Evolutionary conservation across 2,888 invertebrate genomes (phyloP).

Genomic region (Anagyrus pseudococci): DNA sequence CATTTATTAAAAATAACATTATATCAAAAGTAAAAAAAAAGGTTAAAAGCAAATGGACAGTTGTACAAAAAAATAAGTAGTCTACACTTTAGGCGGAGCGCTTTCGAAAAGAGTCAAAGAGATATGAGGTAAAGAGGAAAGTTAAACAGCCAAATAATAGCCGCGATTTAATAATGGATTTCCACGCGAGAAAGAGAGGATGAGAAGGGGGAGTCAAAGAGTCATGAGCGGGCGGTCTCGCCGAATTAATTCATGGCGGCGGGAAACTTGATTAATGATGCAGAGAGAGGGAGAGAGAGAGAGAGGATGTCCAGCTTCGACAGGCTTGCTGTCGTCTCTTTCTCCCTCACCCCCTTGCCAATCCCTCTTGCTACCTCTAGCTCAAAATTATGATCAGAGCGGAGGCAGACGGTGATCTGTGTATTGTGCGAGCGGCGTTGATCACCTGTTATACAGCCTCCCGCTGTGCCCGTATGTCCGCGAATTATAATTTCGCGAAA

Average conservation of each 20-base stretch:
- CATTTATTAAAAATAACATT: too few relatives aligned
- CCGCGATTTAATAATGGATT: constrained; percentile 3
- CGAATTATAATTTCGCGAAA: constrained; percentile 23
- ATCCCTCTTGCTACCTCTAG: too few relatives aligned
- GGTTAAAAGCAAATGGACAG: too few relatives aligned
- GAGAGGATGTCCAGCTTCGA: not conserved
- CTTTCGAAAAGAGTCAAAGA: too few relatives aligned
- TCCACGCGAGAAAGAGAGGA: not conserved
- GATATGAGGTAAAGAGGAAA: too few relatives aligned
- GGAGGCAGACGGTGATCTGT: not conserved
- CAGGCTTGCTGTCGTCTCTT: too few relatives aligned
- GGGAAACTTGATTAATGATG: constrained; percentile 20
- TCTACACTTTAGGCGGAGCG: too few relatives aligned
- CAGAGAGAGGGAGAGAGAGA: not conserved
- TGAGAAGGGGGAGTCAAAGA: not conserved
- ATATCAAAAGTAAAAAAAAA: too few relatives aligned
- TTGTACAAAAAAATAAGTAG: too few relatives aligned
- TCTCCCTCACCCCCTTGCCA: too few relatives aligned
- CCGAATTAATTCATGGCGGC: constrained; percentile 10
- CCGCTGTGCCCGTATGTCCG: not conserved
- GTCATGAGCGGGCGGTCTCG: not conserved
- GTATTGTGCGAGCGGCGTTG: too few relatives aligned
- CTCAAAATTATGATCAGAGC: constrained; percentile 14
- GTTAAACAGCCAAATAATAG: not conserved
- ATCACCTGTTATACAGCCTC: constrained; percentile 12